Percentiles rank a stretch among this genome's conserved stretches.
These are phyloP conservation scores for Drosophila neocordata DNA, from an alignment of 1,140 invertebrate species.

Conservation along the genomic window DNA sequence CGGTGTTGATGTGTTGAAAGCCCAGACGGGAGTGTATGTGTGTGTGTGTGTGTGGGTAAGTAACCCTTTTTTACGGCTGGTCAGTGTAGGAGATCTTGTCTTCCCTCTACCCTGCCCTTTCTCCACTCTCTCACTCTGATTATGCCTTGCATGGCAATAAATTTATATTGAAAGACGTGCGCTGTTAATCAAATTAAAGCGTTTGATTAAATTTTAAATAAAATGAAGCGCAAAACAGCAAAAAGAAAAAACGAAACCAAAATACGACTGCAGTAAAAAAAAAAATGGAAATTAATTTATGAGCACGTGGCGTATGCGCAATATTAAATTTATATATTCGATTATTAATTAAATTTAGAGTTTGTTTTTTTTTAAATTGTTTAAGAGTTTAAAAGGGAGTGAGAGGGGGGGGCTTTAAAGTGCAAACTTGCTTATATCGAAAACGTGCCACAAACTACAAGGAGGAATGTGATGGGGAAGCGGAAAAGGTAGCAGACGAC, in stretches of 20 bases:
- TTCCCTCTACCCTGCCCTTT: too few relatives aligned
- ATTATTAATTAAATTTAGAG: constrained; percentile 47
- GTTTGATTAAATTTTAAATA: constrained; percentile 80
- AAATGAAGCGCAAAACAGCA: constrained; percentile 22
- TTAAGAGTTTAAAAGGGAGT: too few relatives aligned
- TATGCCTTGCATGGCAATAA: constrained; percentile 73
- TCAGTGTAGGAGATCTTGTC: constrained; percentile 26
- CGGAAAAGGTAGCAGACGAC: neutral
- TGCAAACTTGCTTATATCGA: constrained; percentile 27
- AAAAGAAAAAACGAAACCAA: neutral
- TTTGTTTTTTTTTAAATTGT: too few relatives aligned
- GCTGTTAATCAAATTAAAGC: constrained; percentile 81
- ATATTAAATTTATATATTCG: constrained; percentile 65
- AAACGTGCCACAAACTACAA: constrained; percentile 72
- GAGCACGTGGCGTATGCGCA: constrained; percentile 58
- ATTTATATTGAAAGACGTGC: constrained; percentile 81
- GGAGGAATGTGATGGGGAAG: constrained; percentile 9
- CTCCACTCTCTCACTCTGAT: constrained; percentile 53
- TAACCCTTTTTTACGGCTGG: constrained; percentile 63
- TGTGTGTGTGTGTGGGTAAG: neutral
- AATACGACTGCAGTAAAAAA: constrained; percentile 33
- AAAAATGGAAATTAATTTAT: constrained; percentile 63
- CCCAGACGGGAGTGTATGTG: constrained; percentile 44
- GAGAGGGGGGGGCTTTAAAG: neutral
- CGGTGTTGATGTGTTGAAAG: constrained; percentile 77